Evolutionary conservation across 2,797 vertebrate species (phyloP), one percentile per base, ranked within the genome.

Genomic region (Tapera naevia): DNA sequence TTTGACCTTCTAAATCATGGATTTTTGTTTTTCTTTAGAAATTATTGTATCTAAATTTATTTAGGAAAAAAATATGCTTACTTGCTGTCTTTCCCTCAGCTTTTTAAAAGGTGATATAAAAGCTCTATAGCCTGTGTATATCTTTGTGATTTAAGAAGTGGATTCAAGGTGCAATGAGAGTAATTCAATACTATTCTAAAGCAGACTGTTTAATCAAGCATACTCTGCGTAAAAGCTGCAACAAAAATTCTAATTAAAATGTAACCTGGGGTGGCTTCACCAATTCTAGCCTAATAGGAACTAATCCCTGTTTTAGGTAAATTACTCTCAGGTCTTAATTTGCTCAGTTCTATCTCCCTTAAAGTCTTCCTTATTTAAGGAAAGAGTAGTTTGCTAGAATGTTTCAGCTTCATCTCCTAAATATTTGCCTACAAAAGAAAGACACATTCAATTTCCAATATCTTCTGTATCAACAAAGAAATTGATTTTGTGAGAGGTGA

Each of bases 201-300:
- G 21, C 43, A 62, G 28, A 60, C 41, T 86, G 45, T 46, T 93
- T 65, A 88, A 94, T 72, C 72, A 93, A 87, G 41, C 46, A 92
- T 78, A 33, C 19, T 86, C 18, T 61, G 33, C 2, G 19, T 33
- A 88, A 89, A 60, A 69, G 9, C 28, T n/a, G 35, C 27, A 72
- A 70, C 43, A 80, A 80, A 72, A 92, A 58, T 54, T 91, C 61
- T 88, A 94, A 96, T 95, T 96, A 95, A 91, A 90, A 66, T 60
- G 51, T 89, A 91, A 93, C 87, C 67, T 84, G 51, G 43, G 64
- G 70, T 91, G 32, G 30, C 73, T 94, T 94, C 50, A 80, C 43
- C 50, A 72, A 66, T 81, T 95, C 58, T 56, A 80, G 28, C 75
- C 53, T 80, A 96, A 94, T 72, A 45, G 54, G 75, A 95, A 56